Base-by-base conservation (phyloP, 2,113 vertebrate genomes). In the Mola mola region DNA sequence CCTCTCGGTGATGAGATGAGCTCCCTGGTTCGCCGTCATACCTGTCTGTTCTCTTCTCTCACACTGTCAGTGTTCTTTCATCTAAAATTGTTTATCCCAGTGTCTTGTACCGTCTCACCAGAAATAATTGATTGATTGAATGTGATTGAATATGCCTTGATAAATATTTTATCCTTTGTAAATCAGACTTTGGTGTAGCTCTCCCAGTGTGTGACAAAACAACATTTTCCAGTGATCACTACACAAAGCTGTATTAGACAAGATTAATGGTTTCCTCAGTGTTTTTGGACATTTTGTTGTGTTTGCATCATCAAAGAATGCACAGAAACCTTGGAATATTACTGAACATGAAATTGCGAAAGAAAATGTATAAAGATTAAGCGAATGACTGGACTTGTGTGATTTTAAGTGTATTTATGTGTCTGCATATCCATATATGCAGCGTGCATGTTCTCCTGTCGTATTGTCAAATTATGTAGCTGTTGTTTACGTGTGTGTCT, bases 71-170 rank as follows among this genome's bases (percentile, higher is more conserved):
- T n/a, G n/a, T n/a, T n/a, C n/a, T n/a, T n/a, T n/a, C n/a, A n/a
- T n/a, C n/a, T n/a, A n/a, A n/a, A n/a, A n/a, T n/a, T n/a, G n/a
- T n/a, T n/a, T n/a, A n/a, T n/a, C n/a, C n/a, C n/a, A n/a, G n/a
- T n/a, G n/a, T n/a, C 72, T 34, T 34, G 1, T 13, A 34, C 33
- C 5, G 15, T 4, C 6, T 15, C 15, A 10, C 31, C 13, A n/a
- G 6, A 24, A 31, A 26, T 38, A 15, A 36, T 31, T 33, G 2
- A 65, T 33, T 28, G 12, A 46, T 2, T 58, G 17, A 60, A 66
- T 57, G 38, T 78, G 48, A 77, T 37, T 61, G 42, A 62, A 60
- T 29, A 16, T 28, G 13, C 8, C 15, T 34, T 34, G 11, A 10
- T 34, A 9, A 34, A 13, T 10, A 15, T 34, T 34, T 34, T 34